Percentiles rank a stretch among this genome's conserved stretches.
These are phyloP conservation scores for Odontocerum albicorne DNA, from an alignment of 2,888 invertebrate genomes.

Conservation along the genomic window DNA sequence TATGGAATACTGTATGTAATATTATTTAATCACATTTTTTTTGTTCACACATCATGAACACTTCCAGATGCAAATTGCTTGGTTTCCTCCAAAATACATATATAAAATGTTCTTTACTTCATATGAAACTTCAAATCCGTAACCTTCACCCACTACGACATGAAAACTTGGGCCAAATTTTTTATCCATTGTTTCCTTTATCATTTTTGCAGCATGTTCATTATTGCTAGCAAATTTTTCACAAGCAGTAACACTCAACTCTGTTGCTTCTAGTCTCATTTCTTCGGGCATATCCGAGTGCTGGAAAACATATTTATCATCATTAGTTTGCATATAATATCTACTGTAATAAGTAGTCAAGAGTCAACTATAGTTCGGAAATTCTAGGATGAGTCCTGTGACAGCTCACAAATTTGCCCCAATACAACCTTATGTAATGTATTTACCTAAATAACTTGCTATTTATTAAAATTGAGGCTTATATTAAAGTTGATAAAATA, in stretches of 20 bases:
- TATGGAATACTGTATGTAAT: too few relatives aligned
- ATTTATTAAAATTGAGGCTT: too few relatives aligned
- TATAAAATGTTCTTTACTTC: conserved; percentile 86
- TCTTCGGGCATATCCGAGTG: conserved; percentile 93
- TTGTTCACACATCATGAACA: conserved; percentile 70
- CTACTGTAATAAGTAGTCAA: too few relatives aligned
- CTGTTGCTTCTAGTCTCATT: conserved; percentile 87
- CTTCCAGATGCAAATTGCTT: conserved; percentile 89
- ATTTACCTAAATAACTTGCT: too few relatives aligned
- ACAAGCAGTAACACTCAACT: conserved; percentile 89
- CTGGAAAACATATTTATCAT: conserved; percentile 56
- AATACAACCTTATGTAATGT: too few relatives aligned
- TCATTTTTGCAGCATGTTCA: conserved; percentile 87
- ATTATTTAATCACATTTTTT: too few relatives aligned
- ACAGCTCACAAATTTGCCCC: too few relatives aligned
- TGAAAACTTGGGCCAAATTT: conserved; percentile 95
- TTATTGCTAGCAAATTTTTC: conserved; percentile 89
- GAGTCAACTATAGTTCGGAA: too few relatives aligned
- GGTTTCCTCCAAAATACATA: conserved; percentile 89
- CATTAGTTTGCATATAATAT: too few relatives aligned
- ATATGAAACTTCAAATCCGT: conserved; percentile 90
- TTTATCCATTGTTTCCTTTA: conserved; percentile 95
- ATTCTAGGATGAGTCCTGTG: too few relatives aligned
- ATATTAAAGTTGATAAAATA: too few relatives aligned
- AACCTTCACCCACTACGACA: conserved; percentile 94